These are phyloP conservation scores for Syrrhaptes paradoxus DNA, from an alignment of 2,113 vertebrate species.

Conservation along the genomic window DNA sequence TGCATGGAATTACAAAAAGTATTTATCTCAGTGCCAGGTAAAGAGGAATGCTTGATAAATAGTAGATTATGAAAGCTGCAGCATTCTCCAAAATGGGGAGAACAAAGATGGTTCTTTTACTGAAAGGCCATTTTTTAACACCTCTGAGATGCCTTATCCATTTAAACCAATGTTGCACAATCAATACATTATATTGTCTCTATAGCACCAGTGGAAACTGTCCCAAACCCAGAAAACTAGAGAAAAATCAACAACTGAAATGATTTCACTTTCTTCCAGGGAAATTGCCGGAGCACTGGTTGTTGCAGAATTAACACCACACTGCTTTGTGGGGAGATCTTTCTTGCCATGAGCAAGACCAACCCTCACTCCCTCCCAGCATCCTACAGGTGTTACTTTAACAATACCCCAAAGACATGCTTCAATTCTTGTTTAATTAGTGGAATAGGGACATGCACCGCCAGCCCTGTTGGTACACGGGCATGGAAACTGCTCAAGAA, in stretches of 20 bases:
- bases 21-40: neutral
- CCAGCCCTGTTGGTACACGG: neutral
- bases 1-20: neutral
- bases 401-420: neutral
- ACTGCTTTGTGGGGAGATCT: neutral
- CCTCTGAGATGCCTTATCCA: neutral
- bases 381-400: neutral
- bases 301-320: neutral
- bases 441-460: neutral
- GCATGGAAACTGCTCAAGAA: neutral
- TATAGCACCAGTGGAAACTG: neutral
- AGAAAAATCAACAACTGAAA: neutral
- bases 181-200: neutral
- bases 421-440: neutral
- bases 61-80: neutral
- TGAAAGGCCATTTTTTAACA: neutral
- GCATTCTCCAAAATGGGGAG: neutral
- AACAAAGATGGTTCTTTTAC: neutral
- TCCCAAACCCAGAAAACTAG: neutral
- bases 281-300: fast-evolving
- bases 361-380: neutral
- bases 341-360: neutral
- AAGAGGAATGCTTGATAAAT: neutral
- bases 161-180: neutral
- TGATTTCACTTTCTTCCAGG: neutral